Percentiles rank a stretch among this genome's conserved stretches.
phyloP scores from a whole-genome alignment of 2,113 vertebrate species.

The Nipponia nippon region DNA sequence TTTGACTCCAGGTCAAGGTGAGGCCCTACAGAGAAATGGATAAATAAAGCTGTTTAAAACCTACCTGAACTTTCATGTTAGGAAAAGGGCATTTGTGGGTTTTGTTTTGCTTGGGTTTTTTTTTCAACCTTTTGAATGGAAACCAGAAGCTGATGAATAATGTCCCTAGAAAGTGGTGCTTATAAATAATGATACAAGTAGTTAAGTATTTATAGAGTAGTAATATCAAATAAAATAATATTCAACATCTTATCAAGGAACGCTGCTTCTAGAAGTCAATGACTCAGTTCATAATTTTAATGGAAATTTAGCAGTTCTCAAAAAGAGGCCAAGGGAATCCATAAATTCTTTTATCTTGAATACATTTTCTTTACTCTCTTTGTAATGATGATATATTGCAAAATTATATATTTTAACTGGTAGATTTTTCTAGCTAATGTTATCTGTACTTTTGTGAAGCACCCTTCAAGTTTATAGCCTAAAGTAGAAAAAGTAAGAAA shows the following conservation, averaged over 20 bases:
- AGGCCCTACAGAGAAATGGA: not conserved
- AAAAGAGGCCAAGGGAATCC: not conserved
- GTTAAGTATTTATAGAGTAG: not conserved
- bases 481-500: not conserved
- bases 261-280: not conserved
- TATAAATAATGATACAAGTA: not conserved
- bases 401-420: not conserved
- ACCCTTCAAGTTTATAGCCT: not conserved
- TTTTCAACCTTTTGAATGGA: not conserved
- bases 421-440: not conserved
- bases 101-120: fast-evolving
- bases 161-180: not conserved
- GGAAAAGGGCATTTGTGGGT: not conserved
- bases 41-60: not conserved
- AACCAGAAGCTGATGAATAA: not conserved
- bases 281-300: not conserved
- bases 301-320: not conserved
- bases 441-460: not conserved
- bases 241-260: not conserved
- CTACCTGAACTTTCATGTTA: not conserved
- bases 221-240: not conserved
- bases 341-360: not conserved
- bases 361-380: not conserved
- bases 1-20: not conserved
- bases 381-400: not conserved